Base-by-base conservation (phyloP, 2,797 vertebrate genomes). In the Mormyrops attenuatus region DNA sequence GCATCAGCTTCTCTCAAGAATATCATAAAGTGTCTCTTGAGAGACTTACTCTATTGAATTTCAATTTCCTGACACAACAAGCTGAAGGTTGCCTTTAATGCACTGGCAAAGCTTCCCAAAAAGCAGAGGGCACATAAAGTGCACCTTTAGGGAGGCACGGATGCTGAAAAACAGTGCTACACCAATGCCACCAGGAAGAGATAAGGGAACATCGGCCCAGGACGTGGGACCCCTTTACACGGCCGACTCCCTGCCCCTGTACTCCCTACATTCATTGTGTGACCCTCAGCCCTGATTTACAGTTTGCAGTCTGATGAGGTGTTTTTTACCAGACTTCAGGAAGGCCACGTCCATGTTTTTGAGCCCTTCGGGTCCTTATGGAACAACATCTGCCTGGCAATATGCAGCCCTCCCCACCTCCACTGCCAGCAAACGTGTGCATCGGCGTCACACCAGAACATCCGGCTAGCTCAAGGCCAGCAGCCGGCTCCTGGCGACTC, bases 1-100 rank as follows among this genome's bases (percentile, higher is more conserved):
- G 8, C 55, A 1, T 90, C 20, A 52, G 26, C 50, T 82, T 84
- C 41, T 84, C 49, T 22, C 47, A 41, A 34, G 89, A 17, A 60
- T 85, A 63, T 85, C 63, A 73, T 53, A 41, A 77, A 88, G 38
- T 20, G 38, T 20, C 34, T 86, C 82, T 86, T 47, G 22, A 85
- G 47, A 52, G 84, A 38, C 47, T 20, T 34, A 86, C 50, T 86
- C 60, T 34, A 66, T 85, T 89, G 80, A 85, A 89, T 87, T 89
- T 87, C 63, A 73, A 63, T 89, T 73, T 50, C 84, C 89, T 66
- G 86, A 89, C 47, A 53, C 7, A 50, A 20, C n/a, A 82, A 85
- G 30, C 26, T 89, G 89, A 87, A 86, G 44, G 26, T 49, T 52
- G 84, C 49, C 60, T 69, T 66, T 49, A 63, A 22, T 34, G 26